phyloP scores from a whole-genome alignment of 1,140 invertebrate genomes.

The Dendrolimus kikuchii region DNA sequence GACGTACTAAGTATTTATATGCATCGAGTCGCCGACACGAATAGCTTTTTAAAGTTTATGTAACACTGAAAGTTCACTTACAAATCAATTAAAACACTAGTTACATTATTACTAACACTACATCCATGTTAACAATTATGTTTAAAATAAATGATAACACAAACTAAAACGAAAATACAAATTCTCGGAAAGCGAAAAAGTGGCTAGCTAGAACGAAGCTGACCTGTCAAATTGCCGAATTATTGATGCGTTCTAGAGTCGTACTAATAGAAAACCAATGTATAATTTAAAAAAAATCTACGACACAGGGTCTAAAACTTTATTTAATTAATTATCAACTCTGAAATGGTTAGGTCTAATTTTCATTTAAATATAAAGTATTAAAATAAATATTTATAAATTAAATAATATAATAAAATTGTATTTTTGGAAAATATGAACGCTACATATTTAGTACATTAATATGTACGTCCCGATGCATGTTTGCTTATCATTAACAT shows the following conservation, averaged over 20 bases:
- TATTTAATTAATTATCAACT: too few relatives aligned
- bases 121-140: conserved; percentile 39
- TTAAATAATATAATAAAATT: too few relatives aligned
- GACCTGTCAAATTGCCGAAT: conserved; percentile 63
- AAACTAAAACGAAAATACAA: conserved; percentile 57
- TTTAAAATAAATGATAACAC: conserved; percentile 47
- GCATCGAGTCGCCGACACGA: conserved; percentile 58
- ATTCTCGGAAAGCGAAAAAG: conserved; percentile 57
- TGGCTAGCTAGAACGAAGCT: conserved; percentile 50
- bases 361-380: too few relatives aligned
- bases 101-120: conserved; percentile 40
- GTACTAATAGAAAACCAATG: too few relatives aligned
- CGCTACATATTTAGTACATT: too few relatives aligned
- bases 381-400: too few relatives aligned
- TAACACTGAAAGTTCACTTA: conserved; percentile 64
- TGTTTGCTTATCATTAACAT: too few relatives aligned
- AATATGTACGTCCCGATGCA: too few relatives aligned
- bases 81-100: conserved; percentile 31
- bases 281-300: too few relatives aligned
- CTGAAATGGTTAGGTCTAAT: too few relatives aligned
- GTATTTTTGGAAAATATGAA: too few relatives aligned
- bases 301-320: too few relatives aligned
- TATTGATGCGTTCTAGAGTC: conserved; percentile 31
- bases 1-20: conserved; percentile 65
- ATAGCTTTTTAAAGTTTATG: conserved; percentile 54